phyloP scores from a whole-genome alignment of 2,113 vertebrate genomes.

The Strix aluco region DNA sequence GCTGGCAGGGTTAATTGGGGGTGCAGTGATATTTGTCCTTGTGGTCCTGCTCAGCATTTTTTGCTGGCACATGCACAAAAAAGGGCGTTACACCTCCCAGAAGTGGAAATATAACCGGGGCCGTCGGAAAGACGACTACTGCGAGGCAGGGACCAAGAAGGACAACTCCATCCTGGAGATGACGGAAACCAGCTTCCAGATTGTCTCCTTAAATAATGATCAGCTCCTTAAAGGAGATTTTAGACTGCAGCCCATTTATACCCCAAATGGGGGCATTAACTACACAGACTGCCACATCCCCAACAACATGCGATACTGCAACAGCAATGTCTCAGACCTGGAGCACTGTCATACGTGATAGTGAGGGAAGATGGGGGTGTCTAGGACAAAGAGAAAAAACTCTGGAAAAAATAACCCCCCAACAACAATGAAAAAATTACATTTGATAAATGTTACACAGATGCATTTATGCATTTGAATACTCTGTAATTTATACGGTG shows the following conservation, averaged over 20 bases:
- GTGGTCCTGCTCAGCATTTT: constrained; percentile 91
- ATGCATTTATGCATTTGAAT: constrained; percentile 86
- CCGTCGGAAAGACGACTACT: constrained; percentile 98
- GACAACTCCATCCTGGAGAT: constrained; percentile 99
- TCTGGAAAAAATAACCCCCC: constrained; percentile 30
- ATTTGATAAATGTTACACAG: constrained; percentile 86
- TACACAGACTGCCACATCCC: constrained; percentile 97
- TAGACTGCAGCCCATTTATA: constrained; percentile 98
- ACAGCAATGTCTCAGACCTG: constrained; percentile 94
- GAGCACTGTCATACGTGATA: constrained; percentile 98
- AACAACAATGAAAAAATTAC: constrained; percentile 64
- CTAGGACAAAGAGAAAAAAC: constrained; percentile 21
- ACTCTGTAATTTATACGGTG: constrained; percentile 98
- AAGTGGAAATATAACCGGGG: constrained; percentile 99
- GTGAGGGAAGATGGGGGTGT: constrained; percentile 13
- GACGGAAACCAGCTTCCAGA: constrained; percentile 99
- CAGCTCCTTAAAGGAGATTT: constrained; percentile 99
- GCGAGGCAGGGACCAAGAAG: constrained; percentile 98
- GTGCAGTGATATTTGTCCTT: constrained; percentile 89
- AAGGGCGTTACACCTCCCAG: constrained; percentile 89
- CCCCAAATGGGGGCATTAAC: constrained; percentile 95
- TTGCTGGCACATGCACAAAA: constrained; percentile 99
- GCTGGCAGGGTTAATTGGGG: constrained; percentile 93
- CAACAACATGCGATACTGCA: constrained; percentile 96
- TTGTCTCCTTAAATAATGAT: constrained; percentile 99